These are phyloP conservation scores for Eilema griseolum DNA, from an alignment of 2,888 invertebrate species.

Conservation along the genomic window DNA sequence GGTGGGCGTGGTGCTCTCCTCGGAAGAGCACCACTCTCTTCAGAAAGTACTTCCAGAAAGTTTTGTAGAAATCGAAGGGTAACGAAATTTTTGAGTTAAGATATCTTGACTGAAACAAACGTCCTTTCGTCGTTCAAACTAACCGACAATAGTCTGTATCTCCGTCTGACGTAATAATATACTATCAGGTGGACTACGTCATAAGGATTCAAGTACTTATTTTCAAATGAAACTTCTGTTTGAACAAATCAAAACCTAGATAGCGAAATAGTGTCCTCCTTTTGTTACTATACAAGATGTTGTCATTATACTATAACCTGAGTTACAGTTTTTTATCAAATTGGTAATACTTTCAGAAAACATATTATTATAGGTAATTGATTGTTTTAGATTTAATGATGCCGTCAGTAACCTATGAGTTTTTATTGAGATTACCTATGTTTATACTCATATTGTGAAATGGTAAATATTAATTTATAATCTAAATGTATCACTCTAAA, in stretches of 20 bases:
- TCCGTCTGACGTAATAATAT: slow-evolving; percentile 1
- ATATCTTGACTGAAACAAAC: not conserved
- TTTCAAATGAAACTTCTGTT: not conserved
- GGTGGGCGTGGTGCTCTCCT: too few relatives aligned
- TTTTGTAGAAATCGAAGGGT: not conserved
- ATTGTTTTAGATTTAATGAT: too few relatives aligned
- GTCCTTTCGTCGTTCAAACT: slow-evolving; percentile 1
- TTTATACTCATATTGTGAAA: too few relatives aligned
- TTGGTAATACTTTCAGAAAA: not conserved
- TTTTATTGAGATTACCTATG: too few relatives aligned
- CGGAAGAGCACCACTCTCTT: too few relatives aligned
- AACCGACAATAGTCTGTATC: not conserved
- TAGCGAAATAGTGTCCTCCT: not conserved
- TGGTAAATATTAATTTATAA: too few relatives aligned
- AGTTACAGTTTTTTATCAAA: not conserved
- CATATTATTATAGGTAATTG: too few relatives aligned
- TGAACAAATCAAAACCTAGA: not conserved
- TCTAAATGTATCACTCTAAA: not conserved
- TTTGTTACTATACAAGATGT: not conserved
- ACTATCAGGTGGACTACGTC: not conserved
- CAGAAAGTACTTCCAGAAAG: not conserved
- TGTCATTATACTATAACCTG: not conserved
- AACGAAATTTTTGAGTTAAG: not conserved
- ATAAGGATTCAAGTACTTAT: not conserved
- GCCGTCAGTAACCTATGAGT: too few relatives aligned